phyloP scores from a whole-genome alignment of 2,888 invertebrate genomes.

The Ennomos fuscantarius region DNA sequence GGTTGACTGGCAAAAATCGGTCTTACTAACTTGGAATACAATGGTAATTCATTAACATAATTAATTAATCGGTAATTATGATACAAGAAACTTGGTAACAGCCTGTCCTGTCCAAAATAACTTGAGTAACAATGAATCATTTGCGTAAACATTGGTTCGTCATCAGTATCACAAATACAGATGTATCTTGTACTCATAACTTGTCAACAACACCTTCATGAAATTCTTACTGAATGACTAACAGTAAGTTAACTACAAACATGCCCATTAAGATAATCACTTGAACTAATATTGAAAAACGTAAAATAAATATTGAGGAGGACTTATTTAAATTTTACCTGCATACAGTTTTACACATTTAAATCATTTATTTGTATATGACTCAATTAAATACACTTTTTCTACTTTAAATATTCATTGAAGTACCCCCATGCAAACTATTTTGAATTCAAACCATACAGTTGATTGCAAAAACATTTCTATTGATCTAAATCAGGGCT shows the following conservation, averaged over 20 bases:
- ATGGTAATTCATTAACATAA: constrained; percentile 44
- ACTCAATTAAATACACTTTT: no score
- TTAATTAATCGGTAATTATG: constrained; percentile 49
- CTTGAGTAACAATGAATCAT: constrained; percentile 57
- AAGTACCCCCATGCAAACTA: no score
- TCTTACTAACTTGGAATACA: constrained; percentile 19
- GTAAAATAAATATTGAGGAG: background rate
- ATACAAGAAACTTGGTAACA: constrained; percentile 37
- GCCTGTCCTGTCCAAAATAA: constrained; percentile 39
- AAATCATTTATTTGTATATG: no score
- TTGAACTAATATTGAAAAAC: constrained; percentile 48
- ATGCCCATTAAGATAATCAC: constrained; percentile 38
- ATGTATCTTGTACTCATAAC: constrained; percentile 50
- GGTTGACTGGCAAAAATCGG: constrained; percentile 35
- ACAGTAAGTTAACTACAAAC: constrained; percentile 48
- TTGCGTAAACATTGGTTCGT: constrained; percentile 58
- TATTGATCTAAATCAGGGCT: no score
- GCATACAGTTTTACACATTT: no score
- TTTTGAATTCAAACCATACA: no score
- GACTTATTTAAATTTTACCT: no score
- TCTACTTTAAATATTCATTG: no score
- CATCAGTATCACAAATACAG: constrained; percentile 54
- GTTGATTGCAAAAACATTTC: no score
- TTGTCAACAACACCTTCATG: constrained; percentile 48
- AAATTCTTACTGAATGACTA: constrained; percentile 55